Percentiles rank a stretch among this genome's conserved stretches.
phyloP scores from a whole-genome alignment of 2,797 vertebrate genomes.

The Danionella dracula region DNA sequence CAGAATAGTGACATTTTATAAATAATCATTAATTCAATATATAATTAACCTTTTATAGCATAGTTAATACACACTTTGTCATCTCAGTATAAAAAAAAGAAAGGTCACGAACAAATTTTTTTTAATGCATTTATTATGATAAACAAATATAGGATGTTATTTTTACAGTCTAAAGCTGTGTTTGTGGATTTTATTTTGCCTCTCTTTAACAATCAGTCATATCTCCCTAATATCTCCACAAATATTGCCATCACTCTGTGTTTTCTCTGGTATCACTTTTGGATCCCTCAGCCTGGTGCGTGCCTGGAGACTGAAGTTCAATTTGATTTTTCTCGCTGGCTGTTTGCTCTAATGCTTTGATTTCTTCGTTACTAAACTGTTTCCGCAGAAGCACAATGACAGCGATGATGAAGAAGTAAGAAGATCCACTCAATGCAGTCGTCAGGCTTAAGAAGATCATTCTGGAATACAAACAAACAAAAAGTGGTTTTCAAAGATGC shows the following conservation, averaged over 20 bases:
- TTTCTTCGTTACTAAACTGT: slow-evolving; percentile 50
- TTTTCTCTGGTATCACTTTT: slow-evolving; percentile 1
- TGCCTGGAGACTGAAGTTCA: slow-evolving; percentile 42
- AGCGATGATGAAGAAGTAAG: slow-evolving; percentile 63
- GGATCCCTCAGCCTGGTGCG: not conserved
- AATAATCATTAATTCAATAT: too few relatives aligned
- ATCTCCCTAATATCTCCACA: not conserved
- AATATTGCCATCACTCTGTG: slow-evolving; percentile 15
- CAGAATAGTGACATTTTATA: too few relatives aligned
- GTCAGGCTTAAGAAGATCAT: slow-evolving; percentile 66
- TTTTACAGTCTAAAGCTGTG: not conserved
- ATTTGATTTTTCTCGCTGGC: slow-evolving; percentile 26
- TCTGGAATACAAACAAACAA: too few relatives aligned
- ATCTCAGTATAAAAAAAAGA: too few relatives aligned
- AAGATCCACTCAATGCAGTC: slow-evolving; percentile 62
- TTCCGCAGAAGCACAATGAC: slow-evolving; percentile 66
- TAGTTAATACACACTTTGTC: too few relatives aligned
- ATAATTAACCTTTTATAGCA: too few relatives aligned
- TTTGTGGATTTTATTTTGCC: not conserved
- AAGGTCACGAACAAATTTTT: too few relatives aligned
- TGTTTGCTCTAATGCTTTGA: not conserved
- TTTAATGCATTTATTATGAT: too few relatives aligned
- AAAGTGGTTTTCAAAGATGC: too few relatives aligned
- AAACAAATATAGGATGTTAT: too few relatives aligned
- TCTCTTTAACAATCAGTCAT: not conserved